Evolutionary conservation across 1,140 invertebrate genomes (phyloP).

Genomic region (Hesperophylax magnus): DNA sequence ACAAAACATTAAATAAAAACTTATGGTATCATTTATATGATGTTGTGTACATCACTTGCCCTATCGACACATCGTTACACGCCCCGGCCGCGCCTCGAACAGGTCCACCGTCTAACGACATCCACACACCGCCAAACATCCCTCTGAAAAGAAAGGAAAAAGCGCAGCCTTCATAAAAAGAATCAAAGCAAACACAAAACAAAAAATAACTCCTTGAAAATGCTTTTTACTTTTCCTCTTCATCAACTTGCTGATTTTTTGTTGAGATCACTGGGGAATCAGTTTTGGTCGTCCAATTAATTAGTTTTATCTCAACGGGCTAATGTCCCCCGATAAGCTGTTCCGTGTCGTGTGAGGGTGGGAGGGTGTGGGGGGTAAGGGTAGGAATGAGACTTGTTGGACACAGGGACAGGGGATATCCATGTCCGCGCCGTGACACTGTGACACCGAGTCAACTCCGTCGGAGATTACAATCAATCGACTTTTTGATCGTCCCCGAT

Average conservation of each 20-base stretch:
- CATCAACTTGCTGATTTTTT: too few relatives aligned
- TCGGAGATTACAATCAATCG: constrained; percentile 15
- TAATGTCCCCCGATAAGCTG: constrained; percentile 27
- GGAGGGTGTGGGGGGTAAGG: too few relatives aligned
- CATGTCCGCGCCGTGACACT: background rate
- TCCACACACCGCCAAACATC: too few relatives aligned
- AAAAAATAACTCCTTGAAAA: too few relatives aligned
- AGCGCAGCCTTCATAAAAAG: too few relatives aligned
- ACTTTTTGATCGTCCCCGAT: constrained; percentile 5
- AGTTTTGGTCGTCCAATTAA: background rate
- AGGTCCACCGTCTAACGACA: too few relatives aligned
- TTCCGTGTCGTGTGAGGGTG: background rate
- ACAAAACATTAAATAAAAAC: background rate
- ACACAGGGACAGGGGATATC: background rate
- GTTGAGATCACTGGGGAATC: too few relatives aligned
- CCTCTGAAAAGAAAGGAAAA: too few relatives aligned
- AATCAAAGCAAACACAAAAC: too few relatives aligned
- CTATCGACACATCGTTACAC: constrained; percentile 17
- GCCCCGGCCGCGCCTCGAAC: background rate
- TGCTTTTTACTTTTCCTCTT: too few relatives aligned
- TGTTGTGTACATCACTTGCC: constrained; percentile 6
- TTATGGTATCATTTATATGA: background rate
- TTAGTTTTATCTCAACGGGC: constrained; percentile 19
- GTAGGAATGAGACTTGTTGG: background rate
- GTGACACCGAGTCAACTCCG: background rate